A percentile compares a stretch with the other conserved stretches of the same genome.
These are phyloP conservation scores for Aquatica leii DNA, from an alignment of 2,888 invertebrate genomes.

Conservation along the genomic window DNA sequence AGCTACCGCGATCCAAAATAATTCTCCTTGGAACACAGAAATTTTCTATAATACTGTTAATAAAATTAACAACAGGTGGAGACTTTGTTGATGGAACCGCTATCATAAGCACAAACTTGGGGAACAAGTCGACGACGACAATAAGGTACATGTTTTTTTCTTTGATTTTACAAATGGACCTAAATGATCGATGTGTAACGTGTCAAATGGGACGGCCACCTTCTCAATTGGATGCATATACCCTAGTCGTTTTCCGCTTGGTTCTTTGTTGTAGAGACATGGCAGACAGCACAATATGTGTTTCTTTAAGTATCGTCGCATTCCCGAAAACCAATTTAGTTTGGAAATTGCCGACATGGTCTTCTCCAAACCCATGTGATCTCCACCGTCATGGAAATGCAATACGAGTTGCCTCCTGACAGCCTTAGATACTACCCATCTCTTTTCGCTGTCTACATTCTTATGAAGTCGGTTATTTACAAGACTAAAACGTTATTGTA, in stretches of 20 bases:
- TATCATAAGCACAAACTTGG: conserved; percentile 45
- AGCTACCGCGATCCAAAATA: too few relatives aligned
- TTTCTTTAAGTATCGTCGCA: conserved; percentile 43
- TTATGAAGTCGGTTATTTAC: conserved; percentile 2
- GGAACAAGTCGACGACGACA: conserved; percentile 49
- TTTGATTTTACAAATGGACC: conserved; percentile 41
- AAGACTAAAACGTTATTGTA: too few relatives aligned
- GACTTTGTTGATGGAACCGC: not conserved
- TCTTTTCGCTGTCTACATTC: conserved; percentile 19
- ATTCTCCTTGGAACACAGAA: too few relatives aligned
- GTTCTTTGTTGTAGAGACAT: conserved; percentile 50
- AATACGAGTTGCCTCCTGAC: conserved; percentile 39
- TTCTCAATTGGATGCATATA: conserved; percentile 32
- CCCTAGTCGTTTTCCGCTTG: conserved; percentile 38
- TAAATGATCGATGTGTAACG: conserved; percentile 46
- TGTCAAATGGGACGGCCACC: conserved; percentile 42
- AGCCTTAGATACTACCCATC: conserved; percentile 51
- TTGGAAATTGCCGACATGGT: conserved; percentile 42
- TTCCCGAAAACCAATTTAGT: conserved; percentile 46
- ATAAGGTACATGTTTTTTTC: conserved; percentile 45
- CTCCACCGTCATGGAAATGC: conserved; percentile 48
- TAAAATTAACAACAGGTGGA: not conserved
- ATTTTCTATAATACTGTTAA: not conserved
- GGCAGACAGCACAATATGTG: conserved; percentile 49
- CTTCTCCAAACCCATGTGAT: conserved; percentile 46